Percentiles rank a stretch among this genome's conserved stretches.
These are phyloP conservation scores for Metacarcinus magister DNA, from an alignment of 2,888 invertebrate genomes.

Conservation along the genomic window DNA sequence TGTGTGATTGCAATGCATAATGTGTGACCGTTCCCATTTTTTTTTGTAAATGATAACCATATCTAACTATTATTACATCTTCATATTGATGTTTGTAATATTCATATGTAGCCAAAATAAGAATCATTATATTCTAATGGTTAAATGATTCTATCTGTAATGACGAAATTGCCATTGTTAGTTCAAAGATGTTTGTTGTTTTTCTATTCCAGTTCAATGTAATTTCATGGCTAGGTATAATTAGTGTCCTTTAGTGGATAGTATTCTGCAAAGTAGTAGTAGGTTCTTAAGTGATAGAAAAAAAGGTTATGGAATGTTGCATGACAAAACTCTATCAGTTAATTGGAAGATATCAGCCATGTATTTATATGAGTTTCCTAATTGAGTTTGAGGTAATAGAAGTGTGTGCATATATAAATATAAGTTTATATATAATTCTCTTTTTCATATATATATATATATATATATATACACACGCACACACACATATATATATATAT, in stretches of 20 bases:
- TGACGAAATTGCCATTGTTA: background rate
- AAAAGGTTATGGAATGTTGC: no score
- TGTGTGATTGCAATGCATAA: background rate
- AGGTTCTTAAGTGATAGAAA: background rate
- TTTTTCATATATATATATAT: no score
- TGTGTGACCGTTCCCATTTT: background rate
- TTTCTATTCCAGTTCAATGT: slow-evolving; percentile 22
- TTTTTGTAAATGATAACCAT: background rate
- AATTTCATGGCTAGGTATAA: background rate
- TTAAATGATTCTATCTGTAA: background rate
- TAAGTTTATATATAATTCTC: no score
- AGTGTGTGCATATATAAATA: no score
- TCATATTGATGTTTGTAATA: slow-evolving; percentile 21
- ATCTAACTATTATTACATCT: background rate
- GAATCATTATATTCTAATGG: background rate
- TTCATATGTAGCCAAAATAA: background rate
- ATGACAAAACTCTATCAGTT: no score
- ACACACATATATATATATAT: no score
- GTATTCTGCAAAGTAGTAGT: background rate
- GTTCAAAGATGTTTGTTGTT: slow-evolving; percentile 38
- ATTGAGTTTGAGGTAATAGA: no score
- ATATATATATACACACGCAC: no score
- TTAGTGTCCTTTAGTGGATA: background rate
- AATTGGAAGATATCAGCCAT: no score
- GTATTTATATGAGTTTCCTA: no score